phyloP scores from a whole-genome alignment of 2,797 vertebrate genomes.

The Heteromormyrus szaboi region DNA sequence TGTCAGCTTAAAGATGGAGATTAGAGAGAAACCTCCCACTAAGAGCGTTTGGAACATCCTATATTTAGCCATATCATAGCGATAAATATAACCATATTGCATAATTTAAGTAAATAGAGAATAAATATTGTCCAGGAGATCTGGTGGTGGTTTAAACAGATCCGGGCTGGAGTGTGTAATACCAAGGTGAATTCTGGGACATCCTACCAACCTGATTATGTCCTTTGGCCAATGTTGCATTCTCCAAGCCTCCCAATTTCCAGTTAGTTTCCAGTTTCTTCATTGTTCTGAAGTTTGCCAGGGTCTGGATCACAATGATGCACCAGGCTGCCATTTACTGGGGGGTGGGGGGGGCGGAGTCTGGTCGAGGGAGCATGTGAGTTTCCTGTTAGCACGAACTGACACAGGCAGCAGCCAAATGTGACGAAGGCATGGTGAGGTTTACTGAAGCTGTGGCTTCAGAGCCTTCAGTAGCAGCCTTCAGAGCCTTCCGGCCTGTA shows the following conservation, averaged over 20 bases:
- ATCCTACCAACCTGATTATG: constrained; percentile 52
- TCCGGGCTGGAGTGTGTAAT: constrained; percentile 63
- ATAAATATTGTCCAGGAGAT: constrained; percentile 90
- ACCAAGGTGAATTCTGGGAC: constrained; percentile 67
- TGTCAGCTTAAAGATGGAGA: constrained; percentile 97
- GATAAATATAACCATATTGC: constrained; percentile 95
- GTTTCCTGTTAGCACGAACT: background rate
- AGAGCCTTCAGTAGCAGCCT: background rate
- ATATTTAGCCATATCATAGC: constrained; percentile 92
- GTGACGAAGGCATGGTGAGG: background rate
- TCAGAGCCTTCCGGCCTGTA: background rate
- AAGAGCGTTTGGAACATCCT: constrained; percentile 81
- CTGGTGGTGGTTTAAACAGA: constrained; percentile 81
- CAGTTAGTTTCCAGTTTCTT: background rate
- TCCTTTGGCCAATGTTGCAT: background rate
- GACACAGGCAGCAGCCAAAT: background rate
- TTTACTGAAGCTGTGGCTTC: background rate
- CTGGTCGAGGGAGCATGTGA: background rate
- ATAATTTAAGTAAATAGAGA: constrained; percentile 93
- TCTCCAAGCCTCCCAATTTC: constrained; percentile 1
- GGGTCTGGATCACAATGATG: background rate
- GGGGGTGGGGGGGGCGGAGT: background rate
- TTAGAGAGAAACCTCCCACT: constrained; percentile 97
- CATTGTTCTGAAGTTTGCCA: background rate
- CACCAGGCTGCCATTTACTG: background rate